Evolutionary conservation across 2,888 invertebrate species (phyloP), one percentile per base, ranked within the genome.

Genomic region (Aplocera efformata): DNA sequence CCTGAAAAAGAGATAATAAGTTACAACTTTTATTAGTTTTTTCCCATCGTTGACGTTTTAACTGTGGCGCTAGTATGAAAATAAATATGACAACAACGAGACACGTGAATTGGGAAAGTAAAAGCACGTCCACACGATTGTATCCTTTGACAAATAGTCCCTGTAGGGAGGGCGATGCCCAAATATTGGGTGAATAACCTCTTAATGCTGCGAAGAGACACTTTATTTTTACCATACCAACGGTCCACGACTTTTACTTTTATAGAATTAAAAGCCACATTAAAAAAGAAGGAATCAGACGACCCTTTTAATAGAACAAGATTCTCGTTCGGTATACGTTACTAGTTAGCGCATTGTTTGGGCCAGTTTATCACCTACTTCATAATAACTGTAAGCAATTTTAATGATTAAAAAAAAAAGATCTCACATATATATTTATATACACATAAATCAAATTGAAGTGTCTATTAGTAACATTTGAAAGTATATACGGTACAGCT

Each of bases 111-210:
- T 58, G 61, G 60, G 63, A 65, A 63, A 63, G 63, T 62, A 65
- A 61, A 58, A 69, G 65, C 54, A 65, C 57, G 57, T 38, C 56
- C 59, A 60, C 65, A 60, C 69, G 64, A 69, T 67, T 63, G 70
- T 72, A 71, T 78, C 76, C 80, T 75, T 81, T 79, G 73, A 83
- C 75, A 82, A 80, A 82, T 79, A 73, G 71, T 71, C 70, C 65
- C 68, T 67, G 58, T 60, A 73, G 72, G 73, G 71, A 72, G 78
- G 73, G 76, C 79, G 80, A 77, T 77, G 80, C 82, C 84, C 84
- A 86, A 86, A 79, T 78, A 75, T 64, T 81, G 79, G 85, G 86
- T 86, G 83, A 86, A 86, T 77, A 83, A 86, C 86, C 86, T 86
- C 74, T 79, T 81, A 82, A 85, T 85, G 82, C 79, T 73, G 65